Conservation (phyloP, 2,888 invertebrate species). For the Torymus tubicola region DNA sequence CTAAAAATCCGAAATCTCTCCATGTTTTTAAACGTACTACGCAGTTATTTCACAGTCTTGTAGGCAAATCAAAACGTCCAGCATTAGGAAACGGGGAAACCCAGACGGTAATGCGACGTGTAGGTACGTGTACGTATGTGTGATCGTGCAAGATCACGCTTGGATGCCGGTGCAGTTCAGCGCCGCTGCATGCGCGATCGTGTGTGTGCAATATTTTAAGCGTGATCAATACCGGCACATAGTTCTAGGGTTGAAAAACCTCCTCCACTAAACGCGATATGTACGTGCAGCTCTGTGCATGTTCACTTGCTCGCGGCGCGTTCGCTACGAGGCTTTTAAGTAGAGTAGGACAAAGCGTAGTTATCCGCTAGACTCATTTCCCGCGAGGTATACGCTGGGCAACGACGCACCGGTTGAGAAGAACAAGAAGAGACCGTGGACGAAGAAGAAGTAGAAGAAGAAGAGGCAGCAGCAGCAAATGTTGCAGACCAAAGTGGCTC, state of each 20-base stretch:
- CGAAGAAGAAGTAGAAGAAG: not conserved
- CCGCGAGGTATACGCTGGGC: not conserved
- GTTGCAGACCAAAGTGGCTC: not conserved
- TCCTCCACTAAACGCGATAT: conserved; percentile 36
- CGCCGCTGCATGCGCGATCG: no score
- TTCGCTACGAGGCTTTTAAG: conserved; percentile 29
- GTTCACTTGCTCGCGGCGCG: not conserved
- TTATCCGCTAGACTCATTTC: conserved; percentile 29
- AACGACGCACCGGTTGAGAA: not conserved
- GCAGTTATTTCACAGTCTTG: no score
- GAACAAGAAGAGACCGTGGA: conserved; percentile 4
- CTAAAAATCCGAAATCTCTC: not conserved
- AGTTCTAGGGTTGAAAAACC: conserved; percentile 39
- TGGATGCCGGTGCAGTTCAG: no score
- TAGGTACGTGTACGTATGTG: no score
- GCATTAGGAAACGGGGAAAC: no score
- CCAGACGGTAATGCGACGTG: no score
- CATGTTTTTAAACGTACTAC: no score
- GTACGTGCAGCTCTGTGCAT: not conserved
- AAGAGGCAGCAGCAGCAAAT: not conserved
- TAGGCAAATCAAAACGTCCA: no score
- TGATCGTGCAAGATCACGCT: no score
- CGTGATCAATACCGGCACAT: conserved; percentile 43
- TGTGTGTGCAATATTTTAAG: conserved; percentile 43
- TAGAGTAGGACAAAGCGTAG: conserved; percentile 48